Percentiles rank a stretch among this genome's conserved stretches.
Evolutionary conservation across 2,113 vertebrate species (phyloP).

Genomic region (Menidia beryllina): DNA sequence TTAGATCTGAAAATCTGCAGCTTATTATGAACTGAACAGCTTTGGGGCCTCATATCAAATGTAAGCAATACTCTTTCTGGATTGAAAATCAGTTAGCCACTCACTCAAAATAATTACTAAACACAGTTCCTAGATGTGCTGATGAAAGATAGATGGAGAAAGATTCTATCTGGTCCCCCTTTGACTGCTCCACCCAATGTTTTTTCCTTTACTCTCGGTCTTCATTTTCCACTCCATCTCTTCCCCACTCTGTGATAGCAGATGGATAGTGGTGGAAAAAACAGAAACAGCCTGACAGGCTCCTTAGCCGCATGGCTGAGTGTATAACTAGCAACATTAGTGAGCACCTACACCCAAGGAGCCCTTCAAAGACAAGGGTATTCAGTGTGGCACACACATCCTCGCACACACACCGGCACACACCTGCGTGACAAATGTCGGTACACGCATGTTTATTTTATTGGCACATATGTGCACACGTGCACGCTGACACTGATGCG

Average conservation of each 20-base stretch:
- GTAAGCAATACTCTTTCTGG: constrained; percentile 60
- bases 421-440: constrained; percentile 38
- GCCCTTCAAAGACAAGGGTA: constrained; percentile 83
- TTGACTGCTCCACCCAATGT: constrained; percentile 13
- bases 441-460: constrained; percentile 44
- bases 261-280: constrained; percentile 50
- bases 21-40: constrained; percentile 68
- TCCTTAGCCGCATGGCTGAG: constrained; percentile 80
- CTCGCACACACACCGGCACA: constrained; percentile 26
- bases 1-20: constrained; percentile 19
- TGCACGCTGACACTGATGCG: constrained; percentile 36
- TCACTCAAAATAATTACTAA: constrained; percentile 65
- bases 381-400: constrained; percentile 38
- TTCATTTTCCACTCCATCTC: constrained; percentile 64
- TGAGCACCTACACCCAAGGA: constrained; percentile 87
- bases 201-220: constrained; percentile 48
- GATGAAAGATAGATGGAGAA: constrained; percentile 70
- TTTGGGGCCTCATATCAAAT: constrained; percentile 53
- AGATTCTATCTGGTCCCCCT: constrained; percentile 31
- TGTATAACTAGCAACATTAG: constrained; percentile 92
- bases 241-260: constrained; percentile 37
- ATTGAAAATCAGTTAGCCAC: constrained; percentile 73
- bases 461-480: constrained; percentile 37
- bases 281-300: constrained; percentile 73
- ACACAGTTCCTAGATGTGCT: constrained; percentile 42